Evolutionary conservation across 2,113 vertebrate species (phyloP).

Genomic region (Machaerirhynchus nigripectus): DNA sequence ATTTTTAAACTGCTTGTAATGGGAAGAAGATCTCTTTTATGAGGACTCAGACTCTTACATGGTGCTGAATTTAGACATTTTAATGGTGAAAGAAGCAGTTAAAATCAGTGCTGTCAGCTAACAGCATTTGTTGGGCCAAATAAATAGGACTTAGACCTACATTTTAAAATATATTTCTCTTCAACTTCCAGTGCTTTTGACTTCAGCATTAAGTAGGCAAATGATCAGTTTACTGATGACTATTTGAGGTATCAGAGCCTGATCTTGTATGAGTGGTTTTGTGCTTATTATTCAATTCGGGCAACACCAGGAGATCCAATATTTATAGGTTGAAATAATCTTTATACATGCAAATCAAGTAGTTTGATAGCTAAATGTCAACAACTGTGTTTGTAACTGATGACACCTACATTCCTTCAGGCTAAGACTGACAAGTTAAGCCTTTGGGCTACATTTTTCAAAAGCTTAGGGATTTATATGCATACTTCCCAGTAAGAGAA

Average conservation of each 20-base stretch:
- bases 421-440: not conserved
- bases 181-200: not conserved
- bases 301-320: not conserved
- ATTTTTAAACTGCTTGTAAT: not conserved
- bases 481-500: not conserved
- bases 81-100: not conserved
- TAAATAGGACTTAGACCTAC: not conserved
- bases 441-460: not conserved
- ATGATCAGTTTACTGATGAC: not conserved
- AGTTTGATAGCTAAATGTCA: constrained; percentile 3
- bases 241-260: not conserved
- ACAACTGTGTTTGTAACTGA: not conserved
- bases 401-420: not conserved
- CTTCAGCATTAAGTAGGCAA: not conserved
- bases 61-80: not conserved
- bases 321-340: not conserved
- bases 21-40: not conserved
- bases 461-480: not conserved
- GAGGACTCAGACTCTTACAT: not conserved
- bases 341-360: constrained; percentile 8
- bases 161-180: not conserved
- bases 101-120: not conserved
- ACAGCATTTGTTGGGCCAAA: not conserved
- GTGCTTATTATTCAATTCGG: not conserved
- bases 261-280: not conserved